Percentiles rank a stretch among this genome's conserved stretches.
phyloP scores from a whole-genome alignment of 2,113 vertebrate species.

The Nesogale talazaci region DNA sequence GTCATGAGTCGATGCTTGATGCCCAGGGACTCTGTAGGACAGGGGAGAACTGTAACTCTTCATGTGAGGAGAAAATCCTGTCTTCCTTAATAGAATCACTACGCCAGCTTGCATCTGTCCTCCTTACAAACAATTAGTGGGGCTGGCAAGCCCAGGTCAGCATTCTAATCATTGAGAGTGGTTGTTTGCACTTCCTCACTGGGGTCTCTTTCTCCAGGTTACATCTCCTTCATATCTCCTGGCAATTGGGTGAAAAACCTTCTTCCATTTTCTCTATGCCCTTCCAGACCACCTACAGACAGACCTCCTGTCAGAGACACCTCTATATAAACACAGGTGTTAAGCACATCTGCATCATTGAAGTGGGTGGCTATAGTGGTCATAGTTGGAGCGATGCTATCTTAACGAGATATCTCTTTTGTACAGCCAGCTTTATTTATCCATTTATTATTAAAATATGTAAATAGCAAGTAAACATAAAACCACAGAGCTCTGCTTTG shows the following conservation, averaged over 20 bases:
- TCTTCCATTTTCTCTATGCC: slow-evolving; percentile 49
- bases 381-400: background rate
- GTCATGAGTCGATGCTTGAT: too few species aligned
- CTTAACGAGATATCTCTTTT: slow-evolving; percentile 38
- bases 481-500: slow-evolving; percentile 43
- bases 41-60: too few species aligned
- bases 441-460: slow-evolving; percentile 68
- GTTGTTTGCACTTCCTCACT: background rate
- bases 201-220: background rate
- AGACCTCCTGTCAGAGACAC: slow-evolving; percentile 33
- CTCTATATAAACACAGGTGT: slow-evolving; percentile 76
- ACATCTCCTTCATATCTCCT: background rate
- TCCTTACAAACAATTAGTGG: background rate
- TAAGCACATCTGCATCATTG: slow-evolving; percentile 65
- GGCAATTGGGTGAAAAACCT: background rate
- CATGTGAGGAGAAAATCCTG: too few species aligned
- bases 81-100: background rate
- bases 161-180: background rate
- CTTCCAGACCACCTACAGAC: slow-evolving; percentile 73
- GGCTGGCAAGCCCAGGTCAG: background rate
- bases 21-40: too few species aligned
- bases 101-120: background rate
- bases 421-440: slow-evolving; percentile 60
- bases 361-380: slow-evolving; percentile 6
- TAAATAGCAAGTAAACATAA: slow-evolving; percentile 69